phyloP scores from a whole-genome alignment of 2,113 vertebrate species.

The Donacobius atricapilla region DNA sequence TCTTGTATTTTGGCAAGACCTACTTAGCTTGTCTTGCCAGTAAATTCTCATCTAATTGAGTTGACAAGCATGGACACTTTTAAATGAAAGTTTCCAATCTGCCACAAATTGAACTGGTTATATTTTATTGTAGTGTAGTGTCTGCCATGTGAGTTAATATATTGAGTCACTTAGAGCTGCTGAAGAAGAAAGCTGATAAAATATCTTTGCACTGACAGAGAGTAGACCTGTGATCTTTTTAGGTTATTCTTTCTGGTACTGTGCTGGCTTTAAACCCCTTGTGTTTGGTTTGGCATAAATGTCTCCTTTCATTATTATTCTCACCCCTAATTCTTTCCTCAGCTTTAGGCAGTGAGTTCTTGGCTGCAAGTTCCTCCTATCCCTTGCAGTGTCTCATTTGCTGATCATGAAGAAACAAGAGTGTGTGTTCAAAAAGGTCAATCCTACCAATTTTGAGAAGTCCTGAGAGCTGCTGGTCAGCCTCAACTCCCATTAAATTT shows the following conservation, averaged over 20 bases:
- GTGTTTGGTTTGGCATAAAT: not conserved
- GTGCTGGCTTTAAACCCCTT: not conserved
- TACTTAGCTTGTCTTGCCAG: slow-evolving; percentile 23
- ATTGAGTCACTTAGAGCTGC: not conserved
- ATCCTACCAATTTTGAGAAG: not conserved
- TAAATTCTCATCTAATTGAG: slow-evolving; percentile 55
- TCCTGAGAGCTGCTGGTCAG: not conserved
- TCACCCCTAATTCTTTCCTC: not conserved
- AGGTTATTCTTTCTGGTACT: slow-evolving; percentile 6
- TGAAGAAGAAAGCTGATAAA: slow-evolving; percentile 42
- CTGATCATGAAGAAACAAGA: not conserved
- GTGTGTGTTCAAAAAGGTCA: not conserved
- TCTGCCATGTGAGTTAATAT: slow-evolving; percentile 40
- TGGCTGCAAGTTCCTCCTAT: not conserved
- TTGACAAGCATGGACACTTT: slow-evolving; percentile 54
- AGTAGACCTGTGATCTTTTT: not conserved
- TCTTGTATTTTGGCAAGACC: slow-evolving; percentile 22
- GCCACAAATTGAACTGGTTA: slow-evolving; percentile 1
- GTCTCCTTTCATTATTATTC: not conserved
- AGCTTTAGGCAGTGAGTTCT: not conserved
- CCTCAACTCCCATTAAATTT: not conserved
- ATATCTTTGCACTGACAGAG: not conserved
- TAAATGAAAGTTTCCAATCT: slow-evolving; percentile 46
- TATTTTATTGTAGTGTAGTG: slow-evolving; percentile 12
- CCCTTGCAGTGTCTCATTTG: not conserved